phyloP scores from a whole-genome alignment of 2,888 invertebrate genomes.

The Rutpela maculata region DNA sequence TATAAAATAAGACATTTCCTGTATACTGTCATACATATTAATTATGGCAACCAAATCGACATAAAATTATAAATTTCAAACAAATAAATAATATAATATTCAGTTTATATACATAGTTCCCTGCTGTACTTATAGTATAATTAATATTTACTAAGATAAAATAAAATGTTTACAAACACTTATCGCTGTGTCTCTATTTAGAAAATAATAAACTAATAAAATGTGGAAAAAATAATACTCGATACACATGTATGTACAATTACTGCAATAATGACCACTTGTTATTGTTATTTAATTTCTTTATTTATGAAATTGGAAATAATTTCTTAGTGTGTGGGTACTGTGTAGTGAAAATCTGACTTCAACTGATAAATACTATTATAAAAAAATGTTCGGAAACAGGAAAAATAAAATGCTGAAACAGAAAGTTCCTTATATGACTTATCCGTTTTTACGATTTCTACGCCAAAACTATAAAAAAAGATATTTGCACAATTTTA shows the following conservation, averaged over 20 bases:
- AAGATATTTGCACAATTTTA: too few relatives aligned
- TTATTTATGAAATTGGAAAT: neutral
- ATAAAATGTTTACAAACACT: conserved; percentile 20
- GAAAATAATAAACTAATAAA: conserved; percentile 12
- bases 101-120: conserved; percentile 26
- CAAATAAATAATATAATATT: conserved; percentile 23
- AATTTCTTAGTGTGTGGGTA: neutral
- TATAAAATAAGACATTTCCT: neutral
- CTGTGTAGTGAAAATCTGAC: too few relatives aligned
- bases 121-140: conserved; percentile 25
- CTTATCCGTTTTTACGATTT: too few relatives aligned
- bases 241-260: neutral
- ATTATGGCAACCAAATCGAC: neutral
- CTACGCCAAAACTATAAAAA: too few relatives aligned
- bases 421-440: too few relatives aligned
- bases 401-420: too few relatives aligned
- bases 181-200: conserved; percentile 25
- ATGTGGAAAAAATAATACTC: conserved; percentile 3
- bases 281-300: neutral
- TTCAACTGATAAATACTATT: too few relatives aligned
- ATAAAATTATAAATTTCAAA: conserved; percentile 17
- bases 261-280: neutral
- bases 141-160: conserved; percentile 15
- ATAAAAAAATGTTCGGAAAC: too few relatives aligned
- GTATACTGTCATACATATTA: neutral